Evolutionary conservation across 2,888 invertebrate genomes (phyloP), one percentile per base, ranked within the genome.

Genomic region (Cephus pulcher): DNA sequence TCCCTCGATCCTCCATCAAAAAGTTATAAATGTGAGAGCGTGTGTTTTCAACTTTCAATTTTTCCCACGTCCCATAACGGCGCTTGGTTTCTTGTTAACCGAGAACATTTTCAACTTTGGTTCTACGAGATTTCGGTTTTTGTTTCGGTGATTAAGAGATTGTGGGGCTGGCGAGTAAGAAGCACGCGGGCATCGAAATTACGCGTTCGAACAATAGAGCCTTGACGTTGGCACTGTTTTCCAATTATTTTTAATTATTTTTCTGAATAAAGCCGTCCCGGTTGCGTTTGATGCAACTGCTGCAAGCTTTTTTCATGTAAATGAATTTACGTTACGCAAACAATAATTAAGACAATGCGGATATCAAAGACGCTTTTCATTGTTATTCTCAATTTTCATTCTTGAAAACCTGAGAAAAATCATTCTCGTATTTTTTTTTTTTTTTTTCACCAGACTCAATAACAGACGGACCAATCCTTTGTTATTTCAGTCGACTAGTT

Each of bases 221-320:
- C 78, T 23, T 56, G 73, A 80, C 80, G 81, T 78, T 76, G 79
- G 80, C 76, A 80, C 81, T 82, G 79, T 84, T 86, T 84, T 76
- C 82, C 83, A 85, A 85, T 84, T 87, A 84, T 82, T 85, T 86
- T 86, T 85, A 84, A 85, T 87, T 87, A 85, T 87, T 87, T 84
- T 84, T 81, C 83, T 83, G 81, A 86, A 83, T 84, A 80, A 78
- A 79, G 75, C 34, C 71, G 33, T 34, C 12, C 12, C 79, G 74
- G 78, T 75, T 78, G 80, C 83, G 83, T 81, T 84, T 83, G 82
- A 83, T 82, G 84, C 81, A 80, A 34, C 12, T 56, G 56, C 56
- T 9, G 56, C 23, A 23, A 56, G 56, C 23, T 23, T 12, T 37
- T 23, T 32, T 71, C 33, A 9, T 71, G 12, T 71, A 71, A 71